phyloP scores from a whole-genome alignment of 2,113 vertebrate genomes.

The Cebidichthys violaceus region DNA sequence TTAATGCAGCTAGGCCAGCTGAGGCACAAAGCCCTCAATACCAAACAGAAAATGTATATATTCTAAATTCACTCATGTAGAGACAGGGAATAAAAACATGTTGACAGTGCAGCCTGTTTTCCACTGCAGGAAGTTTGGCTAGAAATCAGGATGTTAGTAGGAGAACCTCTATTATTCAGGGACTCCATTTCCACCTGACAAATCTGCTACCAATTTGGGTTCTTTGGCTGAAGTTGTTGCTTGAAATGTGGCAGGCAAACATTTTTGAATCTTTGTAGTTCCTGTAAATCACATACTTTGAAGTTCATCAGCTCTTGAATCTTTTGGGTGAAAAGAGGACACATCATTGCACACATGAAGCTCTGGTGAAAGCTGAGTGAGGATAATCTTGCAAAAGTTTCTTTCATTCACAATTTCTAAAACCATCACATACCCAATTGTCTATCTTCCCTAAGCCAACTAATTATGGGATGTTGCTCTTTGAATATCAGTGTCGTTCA shows the following conservation, averaged over 20 bases:
- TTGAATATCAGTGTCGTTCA: neutral
- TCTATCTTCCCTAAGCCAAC: neutral
- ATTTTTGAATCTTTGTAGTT: neutral
- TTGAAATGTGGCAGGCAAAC: slow-evolving; percentile 23
- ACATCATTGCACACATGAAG: neutral
- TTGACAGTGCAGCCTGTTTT: neutral
- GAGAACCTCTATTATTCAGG: slow-evolving; percentile 1
- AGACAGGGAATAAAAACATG: slow-evolving; percentile 20
- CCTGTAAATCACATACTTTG: neutral
- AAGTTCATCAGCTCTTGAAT: neutral
- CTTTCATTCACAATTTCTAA: neutral
- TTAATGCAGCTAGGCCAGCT: slow-evolving; percentile 26
- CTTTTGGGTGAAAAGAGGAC: neutral
- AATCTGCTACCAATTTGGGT: slow-evolving; percentile 20
- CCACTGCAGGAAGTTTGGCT: slow-evolving; percentile 7
- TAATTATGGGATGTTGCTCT: neutral
- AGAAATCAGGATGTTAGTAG: slow-evolving; percentile 7
- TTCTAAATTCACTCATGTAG: slow-evolving; percentile 1
- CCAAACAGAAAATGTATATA: slow-evolving; percentile 20
- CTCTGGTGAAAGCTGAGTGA: neutral
- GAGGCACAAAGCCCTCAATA: neutral
- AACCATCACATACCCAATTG: neutral
- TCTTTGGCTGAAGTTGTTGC: neutral
- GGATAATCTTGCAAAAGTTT: neutral
- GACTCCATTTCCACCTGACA: slow-evolving; percentile 4